Evolutionary conservation across 2,888 invertebrate species (phyloP).

Genomic region (Mantis religiosa): DNA sequence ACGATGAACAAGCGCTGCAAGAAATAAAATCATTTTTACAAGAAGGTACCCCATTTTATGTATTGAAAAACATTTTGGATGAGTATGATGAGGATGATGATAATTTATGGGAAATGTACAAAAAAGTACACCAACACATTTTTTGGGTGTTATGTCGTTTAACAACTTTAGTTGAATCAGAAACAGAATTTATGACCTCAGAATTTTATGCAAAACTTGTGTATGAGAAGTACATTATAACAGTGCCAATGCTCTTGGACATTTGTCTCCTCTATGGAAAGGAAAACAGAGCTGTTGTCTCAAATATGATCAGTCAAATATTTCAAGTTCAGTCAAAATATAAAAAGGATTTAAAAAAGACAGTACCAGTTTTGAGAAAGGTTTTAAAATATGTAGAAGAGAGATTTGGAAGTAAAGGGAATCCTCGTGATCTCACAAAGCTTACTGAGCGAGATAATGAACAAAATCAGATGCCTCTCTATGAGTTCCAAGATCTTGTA

Average conservation of each 20-base stretch:
- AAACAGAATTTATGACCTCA: slow-evolving; percentile 60
- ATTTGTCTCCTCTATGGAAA: slow-evolving; percentile 69
- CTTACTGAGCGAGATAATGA: slow-evolving; percentile 35
- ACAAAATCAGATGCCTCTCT: slow-evolving; percentile 43
- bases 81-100: no score
- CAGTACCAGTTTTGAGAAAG: slow-evolving; percentile 52
- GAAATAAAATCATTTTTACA: slow-evolving; percentile 68
- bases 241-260: slow-evolving; percentile 79
- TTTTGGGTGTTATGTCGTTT: slow-evolving; percentile 72
- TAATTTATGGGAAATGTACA: slow-evolving; percentile 54
- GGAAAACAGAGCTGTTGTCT: slow-evolving; percentile 58
- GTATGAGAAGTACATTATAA: slow-evolving; percentile 75
- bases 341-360: slow-evolving; percentile 54
- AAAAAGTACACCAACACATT: slow-evolving; percentile 53
- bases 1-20: slow-evolving; percentile 60
- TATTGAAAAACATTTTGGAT: slow-evolving; percentile 46
- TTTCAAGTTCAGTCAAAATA: slow-evolving; percentile 65
- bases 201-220: slow-evolving; percentile 64
- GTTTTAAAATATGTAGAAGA: slow-evolving; percentile 41
- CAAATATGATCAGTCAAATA: slow-evolving; percentile 60
- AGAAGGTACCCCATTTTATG: slow-evolving; percentile 66
- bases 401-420: slow-evolving; percentile 34
- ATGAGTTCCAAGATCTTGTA: slow-evolving; percentile 60
- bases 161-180: slow-evolving; percentile 72
- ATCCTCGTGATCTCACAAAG: slow-evolving; percentile 36